Evolutionary conservation across 2,888 invertebrate species (phyloP), one percentile per base, ranked within the genome.

Genomic region (Chymomyza fuscimana): DNA sequence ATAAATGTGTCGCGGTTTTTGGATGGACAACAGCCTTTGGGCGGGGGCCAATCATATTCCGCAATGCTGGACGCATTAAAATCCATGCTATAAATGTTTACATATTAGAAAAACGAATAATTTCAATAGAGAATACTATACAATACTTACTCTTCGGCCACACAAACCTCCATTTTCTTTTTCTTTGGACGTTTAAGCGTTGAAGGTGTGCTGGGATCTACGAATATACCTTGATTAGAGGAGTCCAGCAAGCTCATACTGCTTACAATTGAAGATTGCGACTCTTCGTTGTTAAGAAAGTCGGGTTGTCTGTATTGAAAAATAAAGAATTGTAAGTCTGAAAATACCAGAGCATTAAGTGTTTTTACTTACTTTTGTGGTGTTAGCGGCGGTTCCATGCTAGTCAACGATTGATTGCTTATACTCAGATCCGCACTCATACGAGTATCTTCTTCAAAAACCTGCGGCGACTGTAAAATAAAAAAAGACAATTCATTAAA

Each of bases 11-110:
- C 96, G 63, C 95, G 91, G 84, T 91, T 91, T 69, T 91, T 91
- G 9, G 94, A 79, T 91, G 94, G 82, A 92, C 94, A 91, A 73
- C 91, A 91, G 29, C 91, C 91, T 67, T 92, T 90, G 89, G 93
- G 94, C 40, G 94, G 93, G 6, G 97, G 97, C 99, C 99, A 99
- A 87, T 95, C 96, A 90, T 99, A 99, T 91, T 99, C 98, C 72
- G 97, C 97, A 65, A 99, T 94, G 90, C 96, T 96, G 66, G 97
- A 96, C 16, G 97, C 97, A 22, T 96, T 95, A 89, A 96, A 95
- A 61, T 94, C 93, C 87, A 93, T 93, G 84, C 91, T 91, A 46
- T 4, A 72, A 68, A 56, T 65, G 60, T 15, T 46, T 46, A 46
- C 40, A 12, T 46, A 46, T 46, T 46, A 46, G 12, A 46, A 68